Conservation (phyloP, 2,113 vertebrate genomes). For the Petroica traversi region DNA sequence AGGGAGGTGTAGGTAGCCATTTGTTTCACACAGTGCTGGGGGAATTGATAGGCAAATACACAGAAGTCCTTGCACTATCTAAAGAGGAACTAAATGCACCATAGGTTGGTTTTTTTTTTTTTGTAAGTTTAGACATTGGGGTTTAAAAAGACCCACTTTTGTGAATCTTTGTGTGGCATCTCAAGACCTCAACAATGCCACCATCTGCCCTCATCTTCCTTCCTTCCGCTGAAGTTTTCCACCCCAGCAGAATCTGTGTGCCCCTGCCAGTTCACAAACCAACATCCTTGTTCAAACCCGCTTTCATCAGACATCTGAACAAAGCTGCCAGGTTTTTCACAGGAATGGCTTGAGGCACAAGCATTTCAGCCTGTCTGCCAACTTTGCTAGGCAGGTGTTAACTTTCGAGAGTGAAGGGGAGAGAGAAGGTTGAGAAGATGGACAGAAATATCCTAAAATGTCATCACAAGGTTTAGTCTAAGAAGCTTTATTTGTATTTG, state of each 20-base stretch:
- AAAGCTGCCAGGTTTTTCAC: slow-evolving; percentile 9
- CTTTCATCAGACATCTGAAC: not conserved
- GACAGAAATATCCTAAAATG: not conserved
- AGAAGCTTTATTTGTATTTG: not conserved
- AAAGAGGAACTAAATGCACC: not conserved
- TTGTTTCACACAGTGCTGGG: slow-evolving; percentile 16
- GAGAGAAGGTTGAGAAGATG: not conserved
- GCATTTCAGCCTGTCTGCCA: slow-evolving; percentile 12
- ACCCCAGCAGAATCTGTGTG: not conserved
- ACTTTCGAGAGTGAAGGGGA: not conserved
- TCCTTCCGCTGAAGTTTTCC: not conserved
- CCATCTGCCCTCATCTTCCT: slow-evolving; percentile 23
- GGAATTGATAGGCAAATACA: slow-evolving; percentile 34
- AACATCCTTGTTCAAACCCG: not conserved
- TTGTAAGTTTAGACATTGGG: not conserved
- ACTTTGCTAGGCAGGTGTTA: not conserved
- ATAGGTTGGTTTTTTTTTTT: not conserved
- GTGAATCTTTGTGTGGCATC: not conserved
- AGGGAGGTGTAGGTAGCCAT: slow-evolving; percentile 17
- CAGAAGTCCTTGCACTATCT: not conserved
- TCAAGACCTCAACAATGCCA: slow-evolving; percentile 22
- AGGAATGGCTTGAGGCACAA: not conserved
- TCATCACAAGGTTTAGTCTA: not conserved
- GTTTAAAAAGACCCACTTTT: not conserved
- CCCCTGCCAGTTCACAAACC: not conserved